A percentile compares a stretch with the other conserved stretches of the same genome.
These are phyloP conservation scores for Phrynosoma platyrhinos DNA, from an alignment of 2,113 vertebrate genomes.

Conservation along the genomic window DNA sequence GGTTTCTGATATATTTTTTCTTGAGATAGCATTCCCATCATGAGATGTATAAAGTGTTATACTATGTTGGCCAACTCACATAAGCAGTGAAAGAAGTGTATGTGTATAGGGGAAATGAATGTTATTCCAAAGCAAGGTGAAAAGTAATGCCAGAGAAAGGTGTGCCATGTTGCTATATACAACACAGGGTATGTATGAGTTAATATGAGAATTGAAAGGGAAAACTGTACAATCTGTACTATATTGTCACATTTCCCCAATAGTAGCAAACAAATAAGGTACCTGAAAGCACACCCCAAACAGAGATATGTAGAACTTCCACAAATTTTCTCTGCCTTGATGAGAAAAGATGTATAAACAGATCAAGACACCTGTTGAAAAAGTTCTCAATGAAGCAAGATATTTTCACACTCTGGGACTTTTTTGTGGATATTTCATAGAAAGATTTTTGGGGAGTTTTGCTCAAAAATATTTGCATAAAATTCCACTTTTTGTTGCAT, in stretches of 20 bases:
- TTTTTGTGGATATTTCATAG: no score
- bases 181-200: not conserved
- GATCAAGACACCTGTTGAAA: no score
- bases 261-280: not conserved
- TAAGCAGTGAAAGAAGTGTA: not conserved
- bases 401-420: no score
- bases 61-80: not conserved
- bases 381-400: no score
- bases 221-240: no score
- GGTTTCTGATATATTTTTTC: not conserved
- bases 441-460: no score
- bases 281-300: not conserved
- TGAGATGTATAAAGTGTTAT: not conserved
- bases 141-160: not conserved
- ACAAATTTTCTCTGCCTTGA: no score
- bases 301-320: not conserved
- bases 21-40: not conserved
- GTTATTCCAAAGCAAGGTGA: no score
- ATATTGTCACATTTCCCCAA: not conserved
- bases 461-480: no score
- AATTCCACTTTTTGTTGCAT: no score
- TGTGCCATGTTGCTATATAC: not conserved
- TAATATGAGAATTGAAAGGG: not conserved
- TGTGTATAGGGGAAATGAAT: not conserved
- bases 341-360: no score